Conservation (phyloP, 2,888 invertebrate genomes). For the Tanypteryx hageni region DNA sequence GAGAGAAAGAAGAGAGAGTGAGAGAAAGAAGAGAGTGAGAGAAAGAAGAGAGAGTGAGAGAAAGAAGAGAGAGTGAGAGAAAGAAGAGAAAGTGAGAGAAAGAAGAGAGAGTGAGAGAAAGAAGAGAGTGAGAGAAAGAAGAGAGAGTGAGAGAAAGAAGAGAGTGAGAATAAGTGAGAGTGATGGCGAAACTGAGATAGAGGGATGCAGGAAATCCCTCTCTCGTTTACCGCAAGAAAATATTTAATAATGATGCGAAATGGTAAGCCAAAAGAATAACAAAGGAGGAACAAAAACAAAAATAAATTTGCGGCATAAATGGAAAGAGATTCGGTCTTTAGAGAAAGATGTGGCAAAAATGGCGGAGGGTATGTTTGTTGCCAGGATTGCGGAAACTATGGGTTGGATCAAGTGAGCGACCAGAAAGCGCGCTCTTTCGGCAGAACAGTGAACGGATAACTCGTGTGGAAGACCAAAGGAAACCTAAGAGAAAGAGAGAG, state of each 20-base stretch:
- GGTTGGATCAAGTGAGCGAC: background rate
- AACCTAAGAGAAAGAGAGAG: background rate
- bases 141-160: too few relatives aligned
- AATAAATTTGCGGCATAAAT: background rate
- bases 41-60: too few relatives aligned
- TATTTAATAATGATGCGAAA: too few relatives aligned
- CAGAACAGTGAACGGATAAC: conserved; percentile 6
- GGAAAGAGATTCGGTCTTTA: background rate
- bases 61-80: too few relatives aligned
- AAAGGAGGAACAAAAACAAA: background rate
- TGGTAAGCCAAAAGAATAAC: background rate
- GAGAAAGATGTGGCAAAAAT: background rate
- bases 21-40: too few relatives aligned
- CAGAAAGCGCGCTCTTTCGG: background rate
- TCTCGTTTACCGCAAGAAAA: background rate
- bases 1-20: too few relatives aligned
- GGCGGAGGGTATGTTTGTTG: background rate
- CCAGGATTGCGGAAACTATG: background rate
- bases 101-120: too few relatives aligned
- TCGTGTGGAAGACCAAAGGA: conserved; percentile 16
- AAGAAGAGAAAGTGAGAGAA: too few relatives aligned
- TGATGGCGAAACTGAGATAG: too few relatives aligned
- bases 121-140: too few relatives aligned
- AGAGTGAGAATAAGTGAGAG: background rate
- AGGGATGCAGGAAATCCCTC: background rate